A percentile compares a stretch with the other conserved stretches of the same genome.
Conservation (phyloP, 2,888 invertebrate species). For the Latrodectus elegans region DNA sequence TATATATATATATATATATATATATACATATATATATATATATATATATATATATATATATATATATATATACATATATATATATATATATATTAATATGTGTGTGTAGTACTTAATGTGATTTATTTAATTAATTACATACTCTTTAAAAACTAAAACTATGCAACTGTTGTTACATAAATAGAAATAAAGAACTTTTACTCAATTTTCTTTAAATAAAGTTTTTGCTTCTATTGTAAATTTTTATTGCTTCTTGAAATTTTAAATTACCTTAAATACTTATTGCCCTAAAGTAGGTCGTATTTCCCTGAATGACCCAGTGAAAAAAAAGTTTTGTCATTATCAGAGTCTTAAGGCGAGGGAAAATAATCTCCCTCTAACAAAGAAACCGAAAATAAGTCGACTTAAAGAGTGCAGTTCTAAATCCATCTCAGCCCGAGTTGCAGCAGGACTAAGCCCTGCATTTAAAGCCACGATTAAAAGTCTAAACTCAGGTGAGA, state of each 20-base stretch:
- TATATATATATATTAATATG: conserved; percentile 6
- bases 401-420: background rate
- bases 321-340: too few relatives aligned
- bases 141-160: too few relatives aligned
- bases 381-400: conserved; percentile 30
- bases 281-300: too few relatives aligned
- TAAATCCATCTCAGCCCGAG: conserved; percentile 16
- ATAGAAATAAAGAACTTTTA: too few relatives aligned
- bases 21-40: conserved; percentile 14
- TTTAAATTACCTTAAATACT: too few relatives aligned
- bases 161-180: too few relatives aligned
- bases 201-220: too few relatives aligned
- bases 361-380: background rate
- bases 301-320: too few relatives aligned
- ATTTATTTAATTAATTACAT: background rate
- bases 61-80: conserved; percentile 11
- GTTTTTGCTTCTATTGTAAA: too few relatives aligned
- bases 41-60: conserved; percentile 8
- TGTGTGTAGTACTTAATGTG: background rate
- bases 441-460: conserved; percentile 14
- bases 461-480: conserved; percentile 29
- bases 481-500: conserved; percentile 37
- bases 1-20: conserved; percentile 15
- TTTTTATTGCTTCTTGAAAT: too few relatives aligned
- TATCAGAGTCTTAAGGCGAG: too few relatives aligned